phyloP scores from a whole-genome alignment of 2,797 vertebrate genomes.

The Tympanoctomys barrerae region DNA sequence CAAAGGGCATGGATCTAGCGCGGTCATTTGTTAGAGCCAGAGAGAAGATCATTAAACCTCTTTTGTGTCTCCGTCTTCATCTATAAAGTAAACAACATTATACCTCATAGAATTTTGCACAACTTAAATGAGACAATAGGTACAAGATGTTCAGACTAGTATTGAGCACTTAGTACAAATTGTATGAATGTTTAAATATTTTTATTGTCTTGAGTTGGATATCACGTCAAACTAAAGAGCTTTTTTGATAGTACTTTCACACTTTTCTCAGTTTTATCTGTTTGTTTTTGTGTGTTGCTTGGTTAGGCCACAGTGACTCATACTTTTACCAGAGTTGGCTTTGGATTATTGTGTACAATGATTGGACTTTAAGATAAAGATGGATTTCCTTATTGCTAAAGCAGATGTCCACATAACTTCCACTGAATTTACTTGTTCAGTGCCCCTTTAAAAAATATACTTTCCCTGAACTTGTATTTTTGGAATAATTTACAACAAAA shows the following conservation, averaged over 20 bases:
- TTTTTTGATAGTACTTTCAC: not conserved
- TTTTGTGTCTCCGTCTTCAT: not conserved
- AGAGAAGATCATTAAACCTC: not conserved
- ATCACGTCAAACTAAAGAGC: not conserved
- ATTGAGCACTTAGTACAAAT: not conserved
- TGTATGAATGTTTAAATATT: not conserved
- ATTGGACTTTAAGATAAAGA: slow-evolving; percentile 5
- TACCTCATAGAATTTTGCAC: not conserved
- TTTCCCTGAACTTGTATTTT: slow-evolving; percentile 18
- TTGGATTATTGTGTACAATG: not conserved
- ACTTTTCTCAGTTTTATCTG: slow-evolving; percentile 11
- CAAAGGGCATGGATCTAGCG: not conserved
- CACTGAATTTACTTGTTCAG: slow-evolving; percentile 13
- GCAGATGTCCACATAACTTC: not conserved
- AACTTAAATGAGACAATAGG: not conserved
- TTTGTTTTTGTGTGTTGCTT: not conserved
- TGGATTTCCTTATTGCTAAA: not conserved
- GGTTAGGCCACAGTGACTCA: not conserved
- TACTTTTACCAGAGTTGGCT: not conserved
- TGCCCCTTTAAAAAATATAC: not conserved
- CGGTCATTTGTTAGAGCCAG: not conserved
- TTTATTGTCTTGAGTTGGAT: not conserved
- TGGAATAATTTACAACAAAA: slow-evolving; percentile 47
- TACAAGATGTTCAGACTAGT: not conserved
- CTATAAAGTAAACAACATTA: slow-evolving; percentile 4